A percentile compares a stretch with the other conserved stretches of the same genome.
Conservation (phyloP, 1,140 invertebrate genomes). For the Physella acuta region DNA sequence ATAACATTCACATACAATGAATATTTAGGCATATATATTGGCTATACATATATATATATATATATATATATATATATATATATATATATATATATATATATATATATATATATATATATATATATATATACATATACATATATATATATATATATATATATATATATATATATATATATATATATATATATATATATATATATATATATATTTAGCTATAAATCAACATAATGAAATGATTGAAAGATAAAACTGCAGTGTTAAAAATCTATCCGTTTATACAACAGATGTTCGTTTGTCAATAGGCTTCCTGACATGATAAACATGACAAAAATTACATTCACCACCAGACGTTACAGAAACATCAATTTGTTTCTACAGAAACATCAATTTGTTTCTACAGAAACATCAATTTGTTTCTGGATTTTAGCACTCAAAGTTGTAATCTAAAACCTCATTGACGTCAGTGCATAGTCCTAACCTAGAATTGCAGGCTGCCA, state of each 20-base stretch:
- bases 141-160: slow-evolving; percentile 8
- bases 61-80: neutral
- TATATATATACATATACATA: slow-evolving; percentile 1
- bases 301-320: neutral
- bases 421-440: no score
- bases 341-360: neutral
- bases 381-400: neutral
- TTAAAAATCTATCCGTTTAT: slow-evolving; percentile 3
- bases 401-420: neutral
- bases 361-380: neutral
- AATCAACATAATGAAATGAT: neutral
- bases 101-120: neutral
- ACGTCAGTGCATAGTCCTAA: no score
- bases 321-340: neutral
- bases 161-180: neutral
- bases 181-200: neutral
- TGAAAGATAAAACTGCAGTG: neutral
- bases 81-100: neutral
- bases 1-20: no score
- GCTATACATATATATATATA: no score
- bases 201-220: neutral
- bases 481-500: no score
- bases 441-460: no score
- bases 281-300: neutral
- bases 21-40: neutral